These are phyloP conservation scores for Sinodicranocentrus sp. DNA, from an alignment of 2,888 invertebrate genomes.

Conservation along the genomic window DNA sequence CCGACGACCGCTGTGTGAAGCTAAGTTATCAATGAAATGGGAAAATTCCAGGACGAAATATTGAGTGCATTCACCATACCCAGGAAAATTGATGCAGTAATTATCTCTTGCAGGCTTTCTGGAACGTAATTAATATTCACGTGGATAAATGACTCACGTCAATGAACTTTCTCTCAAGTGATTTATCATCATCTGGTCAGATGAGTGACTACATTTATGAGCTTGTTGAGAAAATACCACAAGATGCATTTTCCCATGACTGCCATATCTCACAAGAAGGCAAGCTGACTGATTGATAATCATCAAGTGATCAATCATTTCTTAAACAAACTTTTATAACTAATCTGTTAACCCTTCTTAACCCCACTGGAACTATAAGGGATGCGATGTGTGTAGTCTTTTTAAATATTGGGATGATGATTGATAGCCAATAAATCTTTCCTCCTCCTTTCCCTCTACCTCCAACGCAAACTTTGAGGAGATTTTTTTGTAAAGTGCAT, in stretches of 20 bases:
- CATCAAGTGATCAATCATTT: slow-evolving; percentile 46
- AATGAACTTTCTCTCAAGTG: background rate
- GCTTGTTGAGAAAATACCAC: background rate
- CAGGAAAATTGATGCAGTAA: too few relatives aligned
- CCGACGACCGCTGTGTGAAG: too few relatives aligned
- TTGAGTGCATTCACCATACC: too few relatives aligned
- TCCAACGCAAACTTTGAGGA: too few relatives aligned
- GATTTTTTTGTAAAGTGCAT: background rate
- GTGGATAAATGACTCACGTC: background rate
- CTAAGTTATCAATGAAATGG: too few relatives aligned
- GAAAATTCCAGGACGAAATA: too few relatives aligned
- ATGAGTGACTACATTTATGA: background rate
- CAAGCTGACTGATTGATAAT: slow-evolving; percentile 40
- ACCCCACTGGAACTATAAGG: background rate
- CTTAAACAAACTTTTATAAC: slow-evolving; percentile 42
- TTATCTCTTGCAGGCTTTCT: too few relatives aligned
- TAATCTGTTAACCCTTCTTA: slow-evolving; percentile 55
- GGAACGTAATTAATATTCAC: slow-evolving; percentile 1
- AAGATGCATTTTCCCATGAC: slow-evolving; percentile 17
- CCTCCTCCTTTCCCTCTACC: too few relatives aligned
- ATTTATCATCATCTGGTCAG: background rate
- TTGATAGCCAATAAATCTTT: slow-evolving; percentile 63
- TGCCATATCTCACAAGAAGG: slow-evolving; percentile 46
- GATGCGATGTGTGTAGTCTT: slow-evolving; percentile 32
- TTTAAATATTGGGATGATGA: slow-evolving; percentile 15